Evolutionary conservation across 2,888 invertebrate species (phyloP).

Genomic region (Aromia moschata): DNA sequence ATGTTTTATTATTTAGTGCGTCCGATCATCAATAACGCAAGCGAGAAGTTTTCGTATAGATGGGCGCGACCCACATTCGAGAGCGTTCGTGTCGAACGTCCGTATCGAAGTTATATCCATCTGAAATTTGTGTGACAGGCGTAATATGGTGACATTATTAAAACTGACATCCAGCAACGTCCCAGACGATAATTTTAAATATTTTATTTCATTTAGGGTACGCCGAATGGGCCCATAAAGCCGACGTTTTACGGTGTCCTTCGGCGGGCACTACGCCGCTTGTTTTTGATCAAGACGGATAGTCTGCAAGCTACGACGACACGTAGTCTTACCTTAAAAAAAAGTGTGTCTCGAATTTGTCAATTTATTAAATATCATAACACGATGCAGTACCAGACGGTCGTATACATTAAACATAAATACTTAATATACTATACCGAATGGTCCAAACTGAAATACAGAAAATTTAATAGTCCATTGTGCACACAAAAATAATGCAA

Average conservation of each 20-base stretch:
- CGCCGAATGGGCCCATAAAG: constrained; percentile 8
- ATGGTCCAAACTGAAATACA: no score
- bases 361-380: no score
- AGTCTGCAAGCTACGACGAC: no score
- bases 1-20: no score
- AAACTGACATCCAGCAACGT: constrained; percentile 10
- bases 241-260: constrained; percentile 6
- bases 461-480: no score
- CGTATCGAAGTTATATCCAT: constrained; percentile 2
- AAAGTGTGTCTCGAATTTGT: no score
- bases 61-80: not conserved
- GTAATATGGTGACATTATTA: constrained; percentile 21
- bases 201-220: constrained; percentile 15
- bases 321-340: no score
- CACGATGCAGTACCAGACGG: no score
- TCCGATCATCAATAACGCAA: no score
- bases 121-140: constrained; percentile 20
- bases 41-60: not conserved
- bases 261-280: not conserved
- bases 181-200: constrained; percentile 11
- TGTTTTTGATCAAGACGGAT: constrained; percentile 3
- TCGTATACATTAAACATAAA: no score
- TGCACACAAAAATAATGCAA: no score
- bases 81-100: constrained; percentile 10
- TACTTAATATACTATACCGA: no score